Conservation (phyloP, 2,797 vertebrate species). For the Phrynocephalus guinanensis region DNA sequence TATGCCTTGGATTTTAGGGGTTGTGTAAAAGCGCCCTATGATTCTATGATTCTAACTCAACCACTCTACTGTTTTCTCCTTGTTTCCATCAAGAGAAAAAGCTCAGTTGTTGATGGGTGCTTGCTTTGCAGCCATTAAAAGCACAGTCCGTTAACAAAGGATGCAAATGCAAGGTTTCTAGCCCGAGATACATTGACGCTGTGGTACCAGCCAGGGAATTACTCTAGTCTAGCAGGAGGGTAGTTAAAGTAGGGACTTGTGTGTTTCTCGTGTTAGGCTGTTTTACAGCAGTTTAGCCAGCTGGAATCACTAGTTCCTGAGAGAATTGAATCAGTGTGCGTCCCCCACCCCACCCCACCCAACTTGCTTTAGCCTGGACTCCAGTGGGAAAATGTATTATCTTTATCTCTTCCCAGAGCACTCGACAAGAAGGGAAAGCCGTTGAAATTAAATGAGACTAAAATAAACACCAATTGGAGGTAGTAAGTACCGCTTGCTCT, state of each 20-base stretch:
- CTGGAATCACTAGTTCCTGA: constrained; percentile 39
- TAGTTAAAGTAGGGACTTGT: neutral
- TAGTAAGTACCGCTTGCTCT: constrained; percentile 72
- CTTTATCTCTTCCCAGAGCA: constrained; percentile 67
- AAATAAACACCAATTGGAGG: constrained; percentile 73
- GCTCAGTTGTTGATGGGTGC: neutral
- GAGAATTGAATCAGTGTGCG: constrained; percentile 28
- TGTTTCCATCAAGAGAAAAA: neutral
- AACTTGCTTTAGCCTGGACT: constrained; percentile 65
- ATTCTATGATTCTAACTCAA: too few relatives aligned
- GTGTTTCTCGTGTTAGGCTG: neutral
- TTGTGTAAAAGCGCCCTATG: too few relatives aligned
- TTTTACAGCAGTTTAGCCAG: neutral
- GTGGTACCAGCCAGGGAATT: neutral
- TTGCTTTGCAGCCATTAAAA: neutral
- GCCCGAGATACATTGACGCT: too few relatives aligned
- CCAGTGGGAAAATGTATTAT: constrained; percentile 66
- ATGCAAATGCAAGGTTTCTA: neutral
- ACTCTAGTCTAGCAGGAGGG: too few relatives aligned
- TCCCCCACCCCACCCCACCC: constrained; percentile 49
- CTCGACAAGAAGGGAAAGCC: constrained; percentile 70
- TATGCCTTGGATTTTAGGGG: too few relatives aligned
- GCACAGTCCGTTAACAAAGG: neutral
- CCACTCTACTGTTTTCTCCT: too few relatives aligned
- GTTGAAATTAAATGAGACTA: constrained; percentile 74